phyloP scores from a whole-genome alignment of 2,113 vertebrate genomes.

The Uria aalge region DNA sequence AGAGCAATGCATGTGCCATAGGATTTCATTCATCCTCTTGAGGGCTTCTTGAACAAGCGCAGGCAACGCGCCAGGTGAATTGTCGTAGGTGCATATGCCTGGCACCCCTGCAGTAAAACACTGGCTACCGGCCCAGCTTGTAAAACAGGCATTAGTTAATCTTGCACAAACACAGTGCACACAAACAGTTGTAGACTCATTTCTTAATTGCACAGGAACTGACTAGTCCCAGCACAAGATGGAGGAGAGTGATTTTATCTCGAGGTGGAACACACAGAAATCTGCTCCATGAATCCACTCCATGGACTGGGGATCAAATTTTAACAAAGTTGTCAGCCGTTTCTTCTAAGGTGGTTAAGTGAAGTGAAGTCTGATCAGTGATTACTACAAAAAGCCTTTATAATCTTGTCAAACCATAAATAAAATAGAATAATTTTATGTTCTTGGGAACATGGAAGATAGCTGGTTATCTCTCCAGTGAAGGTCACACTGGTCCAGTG shows the following conservation, averaged over 20 bases:
- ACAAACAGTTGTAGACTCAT: not conserved
- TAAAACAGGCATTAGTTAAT: not conserved
- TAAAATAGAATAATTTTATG: not conserved
- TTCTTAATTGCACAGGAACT: not conserved
- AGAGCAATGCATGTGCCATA: not conserved
- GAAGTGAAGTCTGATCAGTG: not conserved
- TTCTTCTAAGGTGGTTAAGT: not conserved
- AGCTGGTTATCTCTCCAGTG: not conserved
- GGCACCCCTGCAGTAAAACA: not conserved
- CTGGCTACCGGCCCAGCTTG: not conserved
- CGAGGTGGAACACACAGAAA: not conserved
- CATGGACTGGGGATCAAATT: not conserved
- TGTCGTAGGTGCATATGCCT: not conserved
- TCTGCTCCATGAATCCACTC: not conserved
- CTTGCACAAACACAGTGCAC: not conserved
- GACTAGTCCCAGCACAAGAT: not conserved
- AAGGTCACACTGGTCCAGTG: not conserved
- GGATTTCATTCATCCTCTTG: not conserved
- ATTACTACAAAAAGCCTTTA: not conserved
- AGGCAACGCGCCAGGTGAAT: not conserved
- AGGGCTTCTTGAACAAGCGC: not conserved
- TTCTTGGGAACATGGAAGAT: not conserved
- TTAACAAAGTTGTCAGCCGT: not conserved
- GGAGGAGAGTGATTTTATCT: not conserved
- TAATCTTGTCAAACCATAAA: not conserved